phyloP scores from a whole-genome alignment of 2,113 vertebrate species.

The Nanorana parkeri region DNA sequence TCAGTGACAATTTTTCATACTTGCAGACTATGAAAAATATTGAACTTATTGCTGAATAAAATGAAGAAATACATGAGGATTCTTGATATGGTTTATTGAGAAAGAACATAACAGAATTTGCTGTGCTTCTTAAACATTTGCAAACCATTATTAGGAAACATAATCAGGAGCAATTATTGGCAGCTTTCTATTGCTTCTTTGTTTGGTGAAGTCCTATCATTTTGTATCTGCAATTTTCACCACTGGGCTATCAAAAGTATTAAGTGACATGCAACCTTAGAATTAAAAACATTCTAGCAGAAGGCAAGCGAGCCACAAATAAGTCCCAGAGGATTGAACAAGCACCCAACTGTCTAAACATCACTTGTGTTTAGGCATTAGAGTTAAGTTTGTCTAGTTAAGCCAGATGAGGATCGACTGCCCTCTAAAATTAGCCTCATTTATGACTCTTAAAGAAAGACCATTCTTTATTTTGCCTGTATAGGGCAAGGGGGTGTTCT shows the following conservation, averaged over 20 bases:
- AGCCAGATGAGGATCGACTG: slow-evolving; percentile 48
- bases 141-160: slow-evolving; percentile 58
- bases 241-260: slow-evolving; percentile 66
- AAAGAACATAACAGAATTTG: neutral
- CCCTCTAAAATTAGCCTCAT: slow-evolving; percentile 53
- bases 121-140: slow-evolving; percentile 31
- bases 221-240: slow-evolving; percentile 67
- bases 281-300: slow-evolving; percentile 65
- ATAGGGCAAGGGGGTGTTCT: neutral
- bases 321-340: slow-evolving; percentile 57
- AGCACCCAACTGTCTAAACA: slow-evolving; percentile 47
- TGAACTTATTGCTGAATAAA: slow-evolving; percentile 98
- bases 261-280: slow-evolving; percentile 64
- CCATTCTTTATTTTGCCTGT: slow-evolving; percentile 29
- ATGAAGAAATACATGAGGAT: slow-evolving; percentile 75
- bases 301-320: slow-evolving; percentile 67
- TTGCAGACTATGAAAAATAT: slow-evolving; percentile 94
- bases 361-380: slow-evolving; percentile 19
- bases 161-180: slow-evolving; percentile 65
- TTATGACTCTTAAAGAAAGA: slow-evolving; percentile 49
- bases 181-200: slow-evolving; percentile 66
- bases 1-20: slow-evolving; percentile 94
- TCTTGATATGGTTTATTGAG: slow-evolving; percentile 64
- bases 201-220: slow-evolving; percentile 63
- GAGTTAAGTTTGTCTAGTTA: slow-evolving; percentile 25